Percentiles rank a stretch among this genome's conserved stretches.
Evolutionary conservation across 2,113 vertebrate genomes (phyloP).

Genomic region (Tautogolabrus adspersus): DNA sequence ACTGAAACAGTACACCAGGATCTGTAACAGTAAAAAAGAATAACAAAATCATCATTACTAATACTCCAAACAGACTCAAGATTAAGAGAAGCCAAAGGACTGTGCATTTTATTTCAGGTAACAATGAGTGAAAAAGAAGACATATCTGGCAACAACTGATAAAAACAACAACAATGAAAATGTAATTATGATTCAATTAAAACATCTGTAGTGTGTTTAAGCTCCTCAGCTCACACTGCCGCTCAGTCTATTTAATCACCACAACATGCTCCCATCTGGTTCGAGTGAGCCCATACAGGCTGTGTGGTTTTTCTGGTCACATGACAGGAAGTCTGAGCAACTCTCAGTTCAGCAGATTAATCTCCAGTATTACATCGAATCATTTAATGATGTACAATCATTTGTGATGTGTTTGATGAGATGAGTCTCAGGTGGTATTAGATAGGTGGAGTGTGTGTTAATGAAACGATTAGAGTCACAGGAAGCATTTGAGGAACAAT

Average conservation of each 20-base stretch:
- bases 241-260: background rate
- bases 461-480: background rate
- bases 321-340: conserved; percentile 76
- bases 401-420: background rate
- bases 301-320: conserved; percentile 72
- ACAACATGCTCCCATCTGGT: conserved; percentile 10
- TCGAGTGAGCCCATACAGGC: conserved; percentile 30
- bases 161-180: too few relatives aligned
- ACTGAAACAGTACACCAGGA: conserved; percentile 80
- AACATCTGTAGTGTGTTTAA: too few relatives aligned
- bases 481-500: conserved; percentile 26
- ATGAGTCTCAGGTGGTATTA: background rate
- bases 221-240: too few relatives aligned
- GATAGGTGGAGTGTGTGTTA: background rate
- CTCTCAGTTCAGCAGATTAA: conserved; percentile 43
- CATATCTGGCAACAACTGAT: too few relatives aligned
- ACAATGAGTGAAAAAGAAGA: background rate
- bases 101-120: background rate
- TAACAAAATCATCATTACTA: background rate
- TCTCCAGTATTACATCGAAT: background rate
- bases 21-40: conserved; percentile 62
- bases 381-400: too few relatives aligned
- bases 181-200: too few relatives aligned
- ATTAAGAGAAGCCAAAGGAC: background rate
- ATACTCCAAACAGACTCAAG: background rate